Evolutionary conservation across 2,888 invertebrate species (phyloP).

Genomic region (Athalia cordata): DNA sequence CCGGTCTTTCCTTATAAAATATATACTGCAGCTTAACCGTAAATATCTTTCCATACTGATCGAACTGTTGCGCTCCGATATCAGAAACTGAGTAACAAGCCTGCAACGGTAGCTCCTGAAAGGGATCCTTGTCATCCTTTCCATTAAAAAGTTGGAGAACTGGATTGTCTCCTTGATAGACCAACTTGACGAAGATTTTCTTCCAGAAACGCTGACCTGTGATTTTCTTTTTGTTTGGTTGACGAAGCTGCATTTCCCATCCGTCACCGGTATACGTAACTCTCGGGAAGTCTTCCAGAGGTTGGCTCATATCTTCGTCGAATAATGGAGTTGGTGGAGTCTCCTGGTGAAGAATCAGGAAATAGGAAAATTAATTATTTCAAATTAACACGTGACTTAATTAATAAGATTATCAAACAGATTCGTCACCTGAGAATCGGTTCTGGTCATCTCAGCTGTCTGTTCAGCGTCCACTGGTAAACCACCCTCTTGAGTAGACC

Average conservation of each 20-base stretch:
- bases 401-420: too few relatives aligned
- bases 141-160: slow-evolving; percentile 90
- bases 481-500: slow-evolving; percentile 70
- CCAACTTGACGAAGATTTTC: slow-evolving; percentile 91
- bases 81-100: slow-evolving; percentile 97
- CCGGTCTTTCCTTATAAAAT: slow-evolving; percentile 98
- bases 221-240: slow-evolving; percentile 97
- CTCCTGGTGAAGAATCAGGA: slow-evolving; percentile 77
- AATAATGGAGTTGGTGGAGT: slow-evolving; percentile 94
- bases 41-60: slow-evolving; percentile 99
- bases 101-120: slow-evolving; percentile 95
- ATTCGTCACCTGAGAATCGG: slow-evolving; percentile 67
- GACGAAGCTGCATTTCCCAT: slow-evolving; percentile 97
- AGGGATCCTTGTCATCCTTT: slow-evolving; percentile 90
- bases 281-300: slow-evolving; percentile 93
- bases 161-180: slow-evolving; percentile 87
- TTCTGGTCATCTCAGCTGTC: slow-evolving; percentile 70
- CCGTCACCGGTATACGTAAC: slow-evolving; percentile 86
- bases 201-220: slow-evolving; percentile 98
- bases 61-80: slow-evolving; percentile 97
- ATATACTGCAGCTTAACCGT: slow-evolving; percentile 98
- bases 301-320: slow-evolving; percentile 94
- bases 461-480: slow-evolving; percentile 65
- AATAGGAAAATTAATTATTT: not conserved
- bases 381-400: too few relatives aligned